phyloP scores from a whole-genome alignment of 1,140 invertebrate species.

The Drusus annulatus region DNA sequence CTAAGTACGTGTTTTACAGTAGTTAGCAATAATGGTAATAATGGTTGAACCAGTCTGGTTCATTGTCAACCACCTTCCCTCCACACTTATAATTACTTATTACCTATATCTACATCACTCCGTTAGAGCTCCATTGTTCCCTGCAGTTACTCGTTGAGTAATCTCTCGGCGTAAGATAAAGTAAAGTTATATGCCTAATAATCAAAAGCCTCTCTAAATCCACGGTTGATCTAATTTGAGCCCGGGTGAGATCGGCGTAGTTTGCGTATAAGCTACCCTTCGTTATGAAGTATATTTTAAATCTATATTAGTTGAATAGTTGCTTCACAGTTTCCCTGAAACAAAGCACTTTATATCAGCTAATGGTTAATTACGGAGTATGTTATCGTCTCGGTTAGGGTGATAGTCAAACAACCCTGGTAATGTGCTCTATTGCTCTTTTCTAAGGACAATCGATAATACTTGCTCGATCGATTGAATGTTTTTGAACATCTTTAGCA shows the following conservation, averaged over 20 bases:
- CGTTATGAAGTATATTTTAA: conserved; percentile 2
- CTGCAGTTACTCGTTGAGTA: not conserved
- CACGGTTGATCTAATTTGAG: conserved; percentile 17
- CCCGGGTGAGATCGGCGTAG: not conserved
- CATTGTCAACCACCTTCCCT: no score
- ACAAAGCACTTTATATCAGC: conserved; percentile 30
- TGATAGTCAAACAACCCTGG: conserved; percentile 9
- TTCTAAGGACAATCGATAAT: not conserved
- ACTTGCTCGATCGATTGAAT: not conserved
- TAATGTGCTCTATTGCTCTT: not conserved
- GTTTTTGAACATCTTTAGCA: no score
- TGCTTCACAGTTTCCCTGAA: conserved; percentile 19
- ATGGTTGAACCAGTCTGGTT: no score
- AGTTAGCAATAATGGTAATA: no score
- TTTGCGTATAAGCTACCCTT: not conserved
- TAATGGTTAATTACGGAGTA: conserved; percentile 23
- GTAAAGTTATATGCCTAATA: not conserved
- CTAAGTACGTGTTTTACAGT: no score
- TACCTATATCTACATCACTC: no score
- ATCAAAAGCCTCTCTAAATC: conserved; percentile 3
- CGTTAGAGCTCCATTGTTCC: not conserved
- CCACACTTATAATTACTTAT: no score
- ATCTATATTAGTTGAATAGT: conserved; percentile 34
- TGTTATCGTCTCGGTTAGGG: not conserved
- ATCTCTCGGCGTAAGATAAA: conserved; percentile 6